These are phyloP conservation scores for Spisula solida DNA, from an alignment of 2,888 invertebrate species.

Conservation along the genomic window DNA sequence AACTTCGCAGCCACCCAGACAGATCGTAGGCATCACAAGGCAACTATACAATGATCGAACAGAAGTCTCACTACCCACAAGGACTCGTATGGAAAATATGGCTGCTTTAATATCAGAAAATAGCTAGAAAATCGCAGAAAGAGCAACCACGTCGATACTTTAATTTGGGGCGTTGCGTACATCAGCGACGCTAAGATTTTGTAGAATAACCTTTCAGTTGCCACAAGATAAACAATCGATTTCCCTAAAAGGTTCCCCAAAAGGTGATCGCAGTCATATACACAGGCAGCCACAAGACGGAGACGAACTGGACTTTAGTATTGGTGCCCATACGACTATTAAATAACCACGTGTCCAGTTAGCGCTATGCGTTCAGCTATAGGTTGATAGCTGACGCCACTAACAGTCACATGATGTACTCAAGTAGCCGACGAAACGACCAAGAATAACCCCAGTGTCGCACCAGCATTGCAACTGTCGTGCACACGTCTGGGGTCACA, in stretches of 20 bases:
- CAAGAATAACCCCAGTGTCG: too few relatives aligned
- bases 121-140: neutral
- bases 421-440: neutral
- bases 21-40: too few relatives aligned
- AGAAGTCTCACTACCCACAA: too few relatives aligned
- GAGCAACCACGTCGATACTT: neutral
- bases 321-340: neutral
- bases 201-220: neutral
- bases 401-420: neutral
- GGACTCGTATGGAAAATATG: too few relatives aligned
- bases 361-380: neutral
- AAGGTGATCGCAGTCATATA: neutral
- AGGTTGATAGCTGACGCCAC: neutral
- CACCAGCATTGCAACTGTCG: too few relatives aligned
- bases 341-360: neutral
- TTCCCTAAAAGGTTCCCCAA: neutral
- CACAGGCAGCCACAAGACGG: neutral
- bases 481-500: too few relatives aligned
- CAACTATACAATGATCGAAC: too few relatives aligned
- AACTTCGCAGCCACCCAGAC: too few relatives aligned
- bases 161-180: neutral
- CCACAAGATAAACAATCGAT: neutral
- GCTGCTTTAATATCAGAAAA: too few relatives aligned
- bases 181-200: neutral
- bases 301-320: neutral